Evolutionary conservation across 2,113 vertebrate species (phyloP), one percentile per base, ranked within the genome.

Genomic region (Myiozetetes cayanensis): DNA sequence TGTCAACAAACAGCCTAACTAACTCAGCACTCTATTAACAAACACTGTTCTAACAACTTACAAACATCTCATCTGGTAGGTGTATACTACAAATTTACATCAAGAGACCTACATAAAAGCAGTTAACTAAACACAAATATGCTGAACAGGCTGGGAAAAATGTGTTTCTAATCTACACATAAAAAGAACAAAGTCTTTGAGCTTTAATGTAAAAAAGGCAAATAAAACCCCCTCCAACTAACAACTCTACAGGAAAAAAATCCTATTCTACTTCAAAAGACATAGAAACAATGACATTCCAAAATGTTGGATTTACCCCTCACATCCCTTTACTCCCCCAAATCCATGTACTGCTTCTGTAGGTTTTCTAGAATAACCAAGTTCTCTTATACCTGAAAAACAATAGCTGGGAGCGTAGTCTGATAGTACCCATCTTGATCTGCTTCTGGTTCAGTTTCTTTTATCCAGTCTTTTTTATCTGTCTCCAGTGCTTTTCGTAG

Each of bases 391-490:
- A 99, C 98, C 98, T 99, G 99, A 95, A 99, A 99, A 63, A 99
- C 99, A 56, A 99, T 99, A 91, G 99, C 98, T 31, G 99, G 98
- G 17, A 99, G 97, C 0, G 99, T 99, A n/a, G 99, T 99, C 97
- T 99, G 99, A 96, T 99, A 99, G 97, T 99, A 99, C 16, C 99
- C 99, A 13, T 99, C 99, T 67, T 99, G 99, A 96, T 99, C 99
- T 0, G 99, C 99, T 96, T 99, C 99, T 14, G 99, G 99, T 89
- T 99, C 99, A 0, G 98, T 99, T 65, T 99, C 98, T 97, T 99
- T 99, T 94, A 98, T 97, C 99, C 99, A 99, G 96, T 99, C 99
- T 94, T 99, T 99, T 97, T 98, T 99, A 96, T 99, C 99, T 0
- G 99, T 99, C 85, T 99, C 99, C 90, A 99, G 95, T 16, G 99